phyloP scores from a whole-genome alignment of 2,113 vertebrate species.

The Serilophus lunatus region DNA sequence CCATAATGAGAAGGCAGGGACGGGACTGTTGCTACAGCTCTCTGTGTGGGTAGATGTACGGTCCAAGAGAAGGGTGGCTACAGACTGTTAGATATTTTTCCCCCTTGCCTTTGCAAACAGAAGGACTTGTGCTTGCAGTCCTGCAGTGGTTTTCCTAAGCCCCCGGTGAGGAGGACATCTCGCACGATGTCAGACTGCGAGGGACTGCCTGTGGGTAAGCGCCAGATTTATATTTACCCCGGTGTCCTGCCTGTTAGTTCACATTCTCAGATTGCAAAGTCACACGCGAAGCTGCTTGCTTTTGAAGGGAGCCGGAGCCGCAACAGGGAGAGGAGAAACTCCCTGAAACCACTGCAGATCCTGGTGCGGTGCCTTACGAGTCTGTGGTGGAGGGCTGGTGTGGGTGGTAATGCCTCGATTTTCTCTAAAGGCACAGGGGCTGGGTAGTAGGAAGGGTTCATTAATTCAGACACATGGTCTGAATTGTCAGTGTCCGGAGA shows the following conservation, averaged over 20 bases:
- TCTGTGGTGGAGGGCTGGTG: neutral
- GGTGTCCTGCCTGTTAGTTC: conserved; percentile 11
- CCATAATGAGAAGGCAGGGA: conserved; percentile 75
- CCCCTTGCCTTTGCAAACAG: neutral
- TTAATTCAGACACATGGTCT: neutral
- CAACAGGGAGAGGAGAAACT: neutral
- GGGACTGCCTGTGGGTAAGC: conserved; percentile 89
- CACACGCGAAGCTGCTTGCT: neutral
- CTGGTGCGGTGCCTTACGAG: neutral
- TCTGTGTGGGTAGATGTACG: conserved; percentile 55
- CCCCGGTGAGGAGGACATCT: conserved; percentile 46
- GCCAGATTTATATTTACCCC: conserved; percentile 79
- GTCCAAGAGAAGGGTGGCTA: conserved; percentile 30
- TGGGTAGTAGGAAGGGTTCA: neutral
- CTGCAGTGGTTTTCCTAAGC: conserved; percentile 38
- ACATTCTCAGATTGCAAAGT: conserved; percentile 66
- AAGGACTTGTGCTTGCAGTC: neutral
- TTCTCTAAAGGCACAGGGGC: neutral
- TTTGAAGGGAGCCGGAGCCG: neutral
- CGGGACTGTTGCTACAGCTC: conserved; percentile 64
- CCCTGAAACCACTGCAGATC: neutral
- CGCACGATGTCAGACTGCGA: conserved; percentile 92
- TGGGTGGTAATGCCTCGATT: neutral
- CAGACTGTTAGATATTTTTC: neutral
- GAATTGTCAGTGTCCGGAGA: neutral